A percentile compares a stretch with the other conserved stretches of the same genome.
Evolutionary conservation across 1,140 invertebrate genomes (phyloP).

Genomic region (Eumaeus atala): DNA sequence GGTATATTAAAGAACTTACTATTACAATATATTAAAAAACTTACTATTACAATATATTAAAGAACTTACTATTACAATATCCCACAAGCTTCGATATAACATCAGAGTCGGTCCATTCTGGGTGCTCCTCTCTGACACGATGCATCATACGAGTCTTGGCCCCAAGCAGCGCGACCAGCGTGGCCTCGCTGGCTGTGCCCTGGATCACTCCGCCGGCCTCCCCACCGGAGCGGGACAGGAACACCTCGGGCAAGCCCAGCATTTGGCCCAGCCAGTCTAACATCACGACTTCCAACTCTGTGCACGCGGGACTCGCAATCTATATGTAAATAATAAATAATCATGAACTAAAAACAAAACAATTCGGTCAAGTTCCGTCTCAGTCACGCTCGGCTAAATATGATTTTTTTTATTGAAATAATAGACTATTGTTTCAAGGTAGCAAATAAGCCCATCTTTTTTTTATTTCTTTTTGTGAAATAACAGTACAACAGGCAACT

Average conservation of each 20-base stretch:
- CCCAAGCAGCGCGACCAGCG: conserved; percentile 90
- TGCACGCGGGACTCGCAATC: conserved; percentile 97
- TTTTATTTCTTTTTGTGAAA: too few species aligned
- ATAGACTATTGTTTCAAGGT: conserved; percentile 4
- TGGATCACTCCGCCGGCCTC: conserved; percentile 94
- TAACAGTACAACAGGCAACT: too few species aligned
- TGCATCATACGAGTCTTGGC: conserved; percentile 88
- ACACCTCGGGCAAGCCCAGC: conserved; percentile 91
- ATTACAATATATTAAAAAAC: too few species aligned
- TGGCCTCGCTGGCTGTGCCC: conserved; percentile 92
- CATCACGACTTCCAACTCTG: conserved; percentile 97
- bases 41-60: too few species aligned
- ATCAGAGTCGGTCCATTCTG: conserved; percentile 86
- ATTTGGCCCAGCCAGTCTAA: conserved; percentile 98
- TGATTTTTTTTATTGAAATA: conserved; percentile 6
- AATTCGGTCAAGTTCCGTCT: conserved; percentile 8
- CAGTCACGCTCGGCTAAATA: conserved; percentile 1
- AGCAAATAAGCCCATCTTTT: neutral
- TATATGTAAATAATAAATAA: conserved; percentile 50
- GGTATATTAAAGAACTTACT: too few species aligned
- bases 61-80: conserved; percentile 78
- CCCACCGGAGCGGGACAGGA: conserved; percentile 86
- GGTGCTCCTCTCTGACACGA: conserved; percentile 80
- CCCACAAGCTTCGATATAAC: conserved; percentile 92
- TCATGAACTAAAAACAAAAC: neutral